A percentile compares a stretch with the other conserved stretches of the same genome.
phyloP scores from a whole-genome alignment of 2,888 invertebrate species.

The Polydrusus cervinus region DNA sequence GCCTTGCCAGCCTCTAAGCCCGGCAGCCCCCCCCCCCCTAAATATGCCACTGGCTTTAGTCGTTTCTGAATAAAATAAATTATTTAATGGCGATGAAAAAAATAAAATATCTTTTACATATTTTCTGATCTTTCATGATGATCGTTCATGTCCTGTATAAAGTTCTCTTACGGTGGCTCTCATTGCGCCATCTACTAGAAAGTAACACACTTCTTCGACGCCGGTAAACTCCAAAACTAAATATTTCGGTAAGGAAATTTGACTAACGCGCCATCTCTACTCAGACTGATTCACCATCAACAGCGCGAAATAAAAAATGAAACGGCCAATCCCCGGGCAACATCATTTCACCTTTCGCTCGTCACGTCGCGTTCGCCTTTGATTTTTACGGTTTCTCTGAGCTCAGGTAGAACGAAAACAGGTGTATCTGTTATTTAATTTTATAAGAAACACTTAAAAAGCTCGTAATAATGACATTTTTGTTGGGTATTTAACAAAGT shows the following conservation, averaged over 20 bases:
- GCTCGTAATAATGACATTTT: conserved; percentile 15
- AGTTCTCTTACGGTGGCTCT: no score
- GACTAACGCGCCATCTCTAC: neutral
- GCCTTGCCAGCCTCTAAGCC: no score
- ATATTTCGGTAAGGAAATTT: neutral
- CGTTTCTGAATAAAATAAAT: no score
- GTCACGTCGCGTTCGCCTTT: conserved; percentile 23
- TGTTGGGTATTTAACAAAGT: conserved; percentile 10
- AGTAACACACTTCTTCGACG: neutral
- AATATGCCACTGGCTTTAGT: no score
- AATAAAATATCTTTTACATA: no score
- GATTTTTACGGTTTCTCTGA: conserved; percentile 2
- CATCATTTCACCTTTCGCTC: conserved; percentile 26
- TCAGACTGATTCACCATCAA: neutral
- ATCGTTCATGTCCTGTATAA: no score
- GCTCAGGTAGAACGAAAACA: conserved; percentile 18
- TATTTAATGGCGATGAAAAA: no score
- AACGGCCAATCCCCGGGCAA: conserved; percentile 14
- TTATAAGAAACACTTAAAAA: neutral
- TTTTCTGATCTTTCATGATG: no score
- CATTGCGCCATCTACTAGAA: no score
- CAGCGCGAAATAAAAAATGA: conserved; percentile 20
- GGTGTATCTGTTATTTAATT: conserved; percentile 27
- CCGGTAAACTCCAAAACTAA: neutral
- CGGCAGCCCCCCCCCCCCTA: no score